Base-by-base conservation (phyloP, 2,888 invertebrate species). In the Mythimna lalbum region DNA sequence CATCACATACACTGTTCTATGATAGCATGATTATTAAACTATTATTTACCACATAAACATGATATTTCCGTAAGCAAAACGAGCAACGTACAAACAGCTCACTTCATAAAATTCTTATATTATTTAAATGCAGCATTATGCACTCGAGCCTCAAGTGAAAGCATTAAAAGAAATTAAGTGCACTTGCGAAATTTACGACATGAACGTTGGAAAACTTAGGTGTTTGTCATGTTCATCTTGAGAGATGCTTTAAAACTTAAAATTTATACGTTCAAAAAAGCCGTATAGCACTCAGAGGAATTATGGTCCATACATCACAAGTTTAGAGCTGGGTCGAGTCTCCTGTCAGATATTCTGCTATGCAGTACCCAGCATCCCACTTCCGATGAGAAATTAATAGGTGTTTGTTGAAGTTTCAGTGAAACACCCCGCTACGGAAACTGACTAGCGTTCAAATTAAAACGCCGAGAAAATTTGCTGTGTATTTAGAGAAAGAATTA, bases 351-450 rank as follows among this genome's bases (percentile, higher is more conserved):
- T 84, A 80, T 36, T n/a, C n/a, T 6, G 33, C 33, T 33, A 17
- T 57, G 57, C 57, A 36, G 7, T 36, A 36, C 36, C 21, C 57
- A 57, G 21, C 21, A 17, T 36, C 36, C 52, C 39, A 59, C 80
- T 80, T 70, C 72, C 84, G 72, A 89, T 88, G 86, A 80, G 84
- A 87, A 86, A 89, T 90, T 89, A 89, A 90, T 90, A 88, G 86
- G 84, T 86, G 84, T 88, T 89, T 87, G 83, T 81, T 79, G 77
- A 80, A 83, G 79, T 82, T 83, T 78, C 47, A 62, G 36, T 64
- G 17, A 60, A 67, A 56, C 39, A 60, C 5, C 23, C n/a, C 21
- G 19, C n/a, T 52, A 55, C 70, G 66, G 63, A 49, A 69, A 31
- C 59, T 63, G 64, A 53, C 43, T 57, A 49, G 43, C 14, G 62